Conservation (phyloP, 2,113 vertebrate genomes). For the Nematolebias whitei region DNA sequence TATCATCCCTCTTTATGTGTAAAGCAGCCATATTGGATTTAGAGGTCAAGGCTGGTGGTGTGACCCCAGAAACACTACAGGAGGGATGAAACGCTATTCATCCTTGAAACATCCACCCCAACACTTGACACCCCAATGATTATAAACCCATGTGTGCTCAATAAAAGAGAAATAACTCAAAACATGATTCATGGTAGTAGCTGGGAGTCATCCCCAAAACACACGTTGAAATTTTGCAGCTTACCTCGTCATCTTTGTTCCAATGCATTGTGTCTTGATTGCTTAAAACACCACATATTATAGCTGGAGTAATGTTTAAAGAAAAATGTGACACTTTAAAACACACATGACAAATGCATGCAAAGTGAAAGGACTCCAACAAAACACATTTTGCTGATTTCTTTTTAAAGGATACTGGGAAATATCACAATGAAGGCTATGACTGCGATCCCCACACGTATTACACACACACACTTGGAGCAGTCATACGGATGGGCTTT, state of each 20-base stretch:
- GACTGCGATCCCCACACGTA: constrained; percentile 76
- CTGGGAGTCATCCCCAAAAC: no score
- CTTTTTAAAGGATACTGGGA: constrained; percentile 90
- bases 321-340: constrained; percentile 45
- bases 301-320: constrained; percentile 74
- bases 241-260: constrained; percentile 84
- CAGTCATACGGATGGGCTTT: constrained; percentile 79
- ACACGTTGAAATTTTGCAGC: neutral
- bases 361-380: neutral
- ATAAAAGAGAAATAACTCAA: no score
- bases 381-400: neutral
- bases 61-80: no score
- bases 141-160: no score
- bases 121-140: neutral
- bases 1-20: no score
- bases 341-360: neutral
- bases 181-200: no score
- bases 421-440: constrained; percentile 81
- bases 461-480: constrained; percentile 63
- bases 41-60: no score
- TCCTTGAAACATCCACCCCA: no score
- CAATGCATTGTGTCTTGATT: constrained; percentile 82
- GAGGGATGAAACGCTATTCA: no score
- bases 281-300: constrained; percentile 83
- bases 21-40: no score